These are phyloP conservation scores for Allobates femoralis DNA, from an alignment of 2,797 vertebrate species.

Conservation along the genomic window DNA sequence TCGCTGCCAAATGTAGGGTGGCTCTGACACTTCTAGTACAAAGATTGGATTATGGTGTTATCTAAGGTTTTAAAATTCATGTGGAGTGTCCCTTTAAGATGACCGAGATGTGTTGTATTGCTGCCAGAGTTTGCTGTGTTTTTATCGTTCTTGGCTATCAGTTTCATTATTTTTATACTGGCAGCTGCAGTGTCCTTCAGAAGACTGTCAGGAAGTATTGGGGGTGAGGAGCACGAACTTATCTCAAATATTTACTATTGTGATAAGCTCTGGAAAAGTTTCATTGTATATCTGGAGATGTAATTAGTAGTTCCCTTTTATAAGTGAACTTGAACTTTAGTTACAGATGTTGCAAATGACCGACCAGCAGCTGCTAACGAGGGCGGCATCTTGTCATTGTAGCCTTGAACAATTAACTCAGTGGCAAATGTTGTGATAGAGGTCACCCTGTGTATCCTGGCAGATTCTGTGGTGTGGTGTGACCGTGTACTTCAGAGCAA, in stretches of 20 bases:
- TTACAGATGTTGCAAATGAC: background rate
- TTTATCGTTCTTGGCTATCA: background rate
- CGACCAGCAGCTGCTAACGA: background rate
- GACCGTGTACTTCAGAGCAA: too few species aligned
- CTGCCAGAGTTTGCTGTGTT: background rate
- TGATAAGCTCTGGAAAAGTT: constrained; percentile 6
- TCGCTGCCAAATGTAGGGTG: too few species aligned
- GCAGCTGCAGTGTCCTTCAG: background rate
- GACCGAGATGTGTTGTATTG: background rate
- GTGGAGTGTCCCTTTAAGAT: background rate
- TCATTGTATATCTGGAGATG: background rate
- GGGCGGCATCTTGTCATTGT: background rate
- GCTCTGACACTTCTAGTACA: too few species aligned
- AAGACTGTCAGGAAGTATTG: background rate
- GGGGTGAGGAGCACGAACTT: background rate
- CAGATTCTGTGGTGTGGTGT: background rate
- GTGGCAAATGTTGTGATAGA: background rate
- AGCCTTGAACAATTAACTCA: background rate
- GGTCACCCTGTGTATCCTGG: background rate
- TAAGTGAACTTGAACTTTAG: background rate
- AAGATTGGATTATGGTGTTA: too few species aligned
- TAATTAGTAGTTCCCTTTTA: background rate
- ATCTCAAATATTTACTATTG: constrained; percentile 7
- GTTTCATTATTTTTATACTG: background rate
- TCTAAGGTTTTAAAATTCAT: background rate